Evolutionary conservation across 2,797 vertebrate genomes (phyloP).

Genomic region (Coreius guichenoti): DNA sequence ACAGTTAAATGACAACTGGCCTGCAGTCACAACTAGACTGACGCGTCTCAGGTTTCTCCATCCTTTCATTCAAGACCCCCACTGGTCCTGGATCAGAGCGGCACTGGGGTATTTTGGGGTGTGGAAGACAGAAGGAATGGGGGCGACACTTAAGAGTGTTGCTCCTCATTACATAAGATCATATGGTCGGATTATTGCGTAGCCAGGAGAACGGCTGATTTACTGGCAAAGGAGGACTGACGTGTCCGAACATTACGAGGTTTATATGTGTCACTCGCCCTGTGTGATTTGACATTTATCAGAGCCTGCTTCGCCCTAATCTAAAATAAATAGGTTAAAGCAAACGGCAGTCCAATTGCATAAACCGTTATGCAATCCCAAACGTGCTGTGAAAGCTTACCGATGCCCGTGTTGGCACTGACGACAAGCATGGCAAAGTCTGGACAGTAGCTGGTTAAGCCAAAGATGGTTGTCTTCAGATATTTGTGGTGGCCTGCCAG

Average conservation of each 20-base stretch:
- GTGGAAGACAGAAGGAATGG: neutral
- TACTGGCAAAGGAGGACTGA: neutral
- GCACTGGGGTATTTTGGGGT: slow-evolving; percentile 50
- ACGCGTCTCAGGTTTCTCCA: slow-evolving; percentile 54
- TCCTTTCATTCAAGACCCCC: neutral
- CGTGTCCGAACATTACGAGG: slow-evolving; percentile 4
- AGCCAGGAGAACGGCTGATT: slow-evolving; percentile 1
- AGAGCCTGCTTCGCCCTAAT: neutral
- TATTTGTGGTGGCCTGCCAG: slow-evolving; percentile 92
- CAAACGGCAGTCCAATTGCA: neutral
- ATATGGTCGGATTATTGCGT: slow-evolving; percentile 5
- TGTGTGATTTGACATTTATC: slow-evolving; percentile 31
- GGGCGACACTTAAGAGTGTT: neutral
- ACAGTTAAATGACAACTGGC: neutral
- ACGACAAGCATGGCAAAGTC: slow-evolving; percentile 91
- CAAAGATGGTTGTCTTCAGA: slow-evolving; percentile 90
- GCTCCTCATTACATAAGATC: slow-evolving; percentile 45
- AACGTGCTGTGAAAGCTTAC: slow-evolving; percentile 67
- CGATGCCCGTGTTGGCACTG: slow-evolving; percentile 90
- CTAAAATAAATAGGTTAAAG: neutral
- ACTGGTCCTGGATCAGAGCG: neutral
- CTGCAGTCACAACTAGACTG: slow-evolving; percentile 39
- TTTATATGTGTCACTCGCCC: slow-evolving; percentile 12
- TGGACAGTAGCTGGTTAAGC: slow-evolving; percentile 90
- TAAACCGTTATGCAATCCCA: neutral